Evolutionary conservation across 2,888 invertebrate species (phyloP), one percentile per base, ranked within the genome.

Genomic region (Cybosia mesomella): DNA sequence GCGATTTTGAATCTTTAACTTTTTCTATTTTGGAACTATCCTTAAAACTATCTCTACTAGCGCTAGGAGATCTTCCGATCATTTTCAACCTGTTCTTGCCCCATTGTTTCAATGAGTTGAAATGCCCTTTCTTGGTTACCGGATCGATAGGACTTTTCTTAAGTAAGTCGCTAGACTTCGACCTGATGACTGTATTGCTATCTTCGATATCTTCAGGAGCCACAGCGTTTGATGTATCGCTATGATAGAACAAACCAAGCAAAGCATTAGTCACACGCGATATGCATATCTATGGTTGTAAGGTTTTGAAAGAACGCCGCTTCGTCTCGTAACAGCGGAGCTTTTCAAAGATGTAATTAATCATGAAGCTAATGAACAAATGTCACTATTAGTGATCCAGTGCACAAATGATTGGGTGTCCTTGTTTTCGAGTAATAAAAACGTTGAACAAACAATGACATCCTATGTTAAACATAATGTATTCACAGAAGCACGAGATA

Each of bases 51-150:
- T 92, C 96, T 90, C 90, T 94, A 88, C 95, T 96, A 64, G 94
- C 90, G 79, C 96, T 96, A 28, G 95, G 94, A 69, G 95, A 95
- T 89, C 96, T 95, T 81, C 97, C 97, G 85, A 98, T 97, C 85
- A 97, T 95, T 88, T 96, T 96, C 87, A 98, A 95, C 79, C 97
- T 96, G 83, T 96, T 97, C 87, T 97, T 97, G 68, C 98, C 97
- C 98, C 98, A 98, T 87, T 97, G 97, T 89, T 97, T 98, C 68
- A 98, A 92, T 34, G 97, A 97, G 89, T 97, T 97, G 89, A 98
- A 97, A 86, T 97, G 97, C 60, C 97, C 96, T 75, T 95, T 95
- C 86, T 95, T 95, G 70, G 88, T 86, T 65, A 91, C 85, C 59
- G 91, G 94, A 80, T 97, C 96, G 61, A 96, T 95, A 58, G 96